Base-by-base conservation (phyloP, 2,888 invertebrate species). In the Clistopyga incitator region DNA sequence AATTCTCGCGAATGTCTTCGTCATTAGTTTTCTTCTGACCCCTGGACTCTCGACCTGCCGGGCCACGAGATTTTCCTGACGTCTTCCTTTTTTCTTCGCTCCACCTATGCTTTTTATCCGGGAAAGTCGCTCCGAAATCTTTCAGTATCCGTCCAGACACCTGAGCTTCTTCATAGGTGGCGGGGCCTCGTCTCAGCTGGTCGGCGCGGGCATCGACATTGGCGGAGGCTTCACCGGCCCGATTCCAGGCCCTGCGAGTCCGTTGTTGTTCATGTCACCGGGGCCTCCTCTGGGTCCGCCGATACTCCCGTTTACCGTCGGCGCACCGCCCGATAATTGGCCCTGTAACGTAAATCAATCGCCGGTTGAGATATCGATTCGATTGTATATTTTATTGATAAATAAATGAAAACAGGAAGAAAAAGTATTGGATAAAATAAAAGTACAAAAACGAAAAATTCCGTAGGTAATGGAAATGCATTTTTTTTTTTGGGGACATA, bases 251-350 rank as follows among this genome's bases (percentile, higher is more conserved):
- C 92, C 93, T 38, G 93, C 92, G 18, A 93, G 87, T 20, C 93
- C 93, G 78, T 93, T 93, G 88, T 93, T 93, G 89, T 93, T 93
- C 92, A 93, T 92, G 77, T 93, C 93, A 6, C 93, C 93, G 8
- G 93, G 93, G 29, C 92, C 92, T 25, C 92, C 92, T 50, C 92
- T 82, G 42, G 91, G 90, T 64, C 79, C 84, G 85, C 87, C 81
- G 89, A 87, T 85, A 56, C 72, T 91, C 6, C 93, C 93, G 86
- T 93, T 93, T 71, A 92, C 90, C 74, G 91, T 91, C 15, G 92
- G 91, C 20, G 89, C 86, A n/a, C 88, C 89, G 23, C 90, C 91
- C 70, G 93, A 88, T 90, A 93, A 91, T 86, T 93, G 93, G 86
- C 93, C 93, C 93, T 93, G 89, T 25, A 88, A 87, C 75, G 10